These are phyloP conservation scores for Ommatoiulus sabulosus DNA, from an alignment of 2,888 invertebrate genomes.

Conservation along the genomic window DNA sequence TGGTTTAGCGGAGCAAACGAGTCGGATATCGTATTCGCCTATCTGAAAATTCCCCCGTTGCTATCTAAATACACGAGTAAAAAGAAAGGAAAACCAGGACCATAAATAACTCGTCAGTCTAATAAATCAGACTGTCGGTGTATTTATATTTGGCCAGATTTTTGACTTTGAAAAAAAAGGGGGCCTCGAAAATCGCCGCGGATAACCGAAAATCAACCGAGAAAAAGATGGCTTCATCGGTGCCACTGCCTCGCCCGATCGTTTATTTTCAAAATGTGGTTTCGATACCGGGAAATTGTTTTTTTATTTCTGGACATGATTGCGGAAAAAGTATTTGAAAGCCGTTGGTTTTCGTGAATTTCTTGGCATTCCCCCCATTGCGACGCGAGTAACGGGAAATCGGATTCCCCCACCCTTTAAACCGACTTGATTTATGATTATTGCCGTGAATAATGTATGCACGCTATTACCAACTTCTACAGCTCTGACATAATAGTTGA, in stretches of 20 bases:
- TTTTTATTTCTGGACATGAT: background rate
- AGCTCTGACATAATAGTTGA: constrained; percentile 60
- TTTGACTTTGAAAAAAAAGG: constrained; percentile 20
- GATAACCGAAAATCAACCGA: background rate
- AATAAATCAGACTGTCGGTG: background rate
- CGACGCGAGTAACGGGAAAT: constrained; percentile 9
- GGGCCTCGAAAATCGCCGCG: background rate
- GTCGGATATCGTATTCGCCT: background rate
- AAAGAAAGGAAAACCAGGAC: constrained; percentile 11
- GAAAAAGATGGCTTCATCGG: background rate
- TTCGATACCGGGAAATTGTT: background rate
- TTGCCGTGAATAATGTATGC: constrained; percentile 60
- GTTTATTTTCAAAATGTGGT: background rate
- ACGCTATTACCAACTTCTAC: constrained; percentile 55
- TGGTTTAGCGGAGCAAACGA: background rate
- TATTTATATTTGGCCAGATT: constrained; percentile 31
- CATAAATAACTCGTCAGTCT: constrained; percentile 36
- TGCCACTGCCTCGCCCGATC: background rate
- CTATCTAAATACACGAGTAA: constrained; percentile 25
- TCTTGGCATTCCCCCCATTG: constrained; percentile 17
- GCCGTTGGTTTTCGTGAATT: background rate
- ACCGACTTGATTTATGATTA: constrained; percentile 60
- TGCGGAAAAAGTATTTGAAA: background rate
- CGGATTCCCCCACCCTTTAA: constrained; percentile 28
- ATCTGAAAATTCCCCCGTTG: constrained; percentile 38